phyloP scores from a whole-genome alignment of 2,888 invertebrate species.

The Urechis unicinctus region DNA sequence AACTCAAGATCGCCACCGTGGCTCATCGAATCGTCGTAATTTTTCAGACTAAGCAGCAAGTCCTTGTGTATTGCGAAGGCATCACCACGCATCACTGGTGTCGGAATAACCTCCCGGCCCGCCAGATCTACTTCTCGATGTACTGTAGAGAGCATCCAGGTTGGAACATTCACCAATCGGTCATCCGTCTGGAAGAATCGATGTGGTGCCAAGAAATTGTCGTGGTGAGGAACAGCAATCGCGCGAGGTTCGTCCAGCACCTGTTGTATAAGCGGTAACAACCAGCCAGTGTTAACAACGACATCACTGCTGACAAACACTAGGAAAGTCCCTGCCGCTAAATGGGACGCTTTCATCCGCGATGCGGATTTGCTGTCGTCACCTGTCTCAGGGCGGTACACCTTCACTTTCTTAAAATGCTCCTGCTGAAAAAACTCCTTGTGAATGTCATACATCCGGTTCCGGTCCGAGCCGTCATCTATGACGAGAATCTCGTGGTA shows the following conservation, averaged over 20 bases:
- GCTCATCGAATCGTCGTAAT: slow-evolving; percentile 18
- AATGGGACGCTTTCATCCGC: slow-evolving; percentile 19
- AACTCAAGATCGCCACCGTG: slow-evolving; percentile 21
- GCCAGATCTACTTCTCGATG: slow-evolving; percentile 10
- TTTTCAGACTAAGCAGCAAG: slow-evolving; percentile 17
- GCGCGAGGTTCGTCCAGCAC: slow-evolving; percentile 10
- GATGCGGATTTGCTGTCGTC: slow-evolving; percentile 15
- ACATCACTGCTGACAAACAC: slow-evolving; percentile 18
- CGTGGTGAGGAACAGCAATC: slow-evolving; percentile 19
- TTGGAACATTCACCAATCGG: slow-evolving; percentile 11
- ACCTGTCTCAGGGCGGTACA: slow-evolving; percentile 17
- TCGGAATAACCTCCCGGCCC: not conserved
- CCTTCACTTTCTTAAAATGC: slow-evolving; percentile 15
- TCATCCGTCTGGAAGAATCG: slow-evolving; percentile 18
- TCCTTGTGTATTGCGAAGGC: slow-evolving; percentile 20
- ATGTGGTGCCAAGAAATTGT: slow-evolving; percentile 18
- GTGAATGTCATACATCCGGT: slow-evolving; percentile 8
- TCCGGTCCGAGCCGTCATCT: slow-evolving; percentile 19
- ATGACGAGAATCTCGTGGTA: slow-evolving; percentile 22
- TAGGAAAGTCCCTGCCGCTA: slow-evolving; percentile 17
- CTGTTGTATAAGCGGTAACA: slow-evolving; percentile 20
- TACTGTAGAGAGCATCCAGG: slow-evolving; percentile 19
- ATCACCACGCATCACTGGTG: slow-evolving; percentile 22
- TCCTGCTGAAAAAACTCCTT: slow-evolving; percentile 11
- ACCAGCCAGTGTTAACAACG: slow-evolving; percentile 23